A percentile compares a stretch with the other conserved stretches of the same genome.
Conservation (phyloP, 2,888 invertebrate species). For the Portevinia maculata region DNA sequence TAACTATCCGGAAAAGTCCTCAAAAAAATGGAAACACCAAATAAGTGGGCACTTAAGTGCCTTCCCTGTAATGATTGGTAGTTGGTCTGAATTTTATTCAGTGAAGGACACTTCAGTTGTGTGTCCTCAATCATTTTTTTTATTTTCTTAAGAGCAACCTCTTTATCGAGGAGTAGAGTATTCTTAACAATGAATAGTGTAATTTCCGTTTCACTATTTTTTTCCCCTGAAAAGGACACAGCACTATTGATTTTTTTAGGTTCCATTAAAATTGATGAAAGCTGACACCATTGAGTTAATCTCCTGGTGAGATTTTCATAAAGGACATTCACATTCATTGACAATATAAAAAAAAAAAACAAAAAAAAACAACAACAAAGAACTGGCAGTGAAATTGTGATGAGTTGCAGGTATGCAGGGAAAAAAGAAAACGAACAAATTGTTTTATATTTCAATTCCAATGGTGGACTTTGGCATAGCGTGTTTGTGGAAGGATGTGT, state of each 20-base stretch:
- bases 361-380: too few species aligned
- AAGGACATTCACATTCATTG: conserved; percentile 20
- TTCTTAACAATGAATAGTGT: conserved; percentile 39
- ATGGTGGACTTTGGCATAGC: too few species aligned
- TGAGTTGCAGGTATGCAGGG: too few species aligned
- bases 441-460: too few species aligned
- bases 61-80: conserved; percentile 15
- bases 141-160: conserved; percentile 33
- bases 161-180: conserved; percentile 44
- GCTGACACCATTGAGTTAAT: conserved; percentile 56
- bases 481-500: too few species aligned
- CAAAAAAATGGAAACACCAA: too few species aligned
- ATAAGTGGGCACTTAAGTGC: conserved; percentile 52
- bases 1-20: too few species aligned
- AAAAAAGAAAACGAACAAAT: too few species aligned
- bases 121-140: conserved; percentile 62
- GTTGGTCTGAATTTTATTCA: conserved; percentile 27
- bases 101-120: conserved; percentile 58
- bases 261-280: conserved; percentile 58
- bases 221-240: conserved; percentile 33
- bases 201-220: conserved; percentile 63
- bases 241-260: conserved; percentile 40
- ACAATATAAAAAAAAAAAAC: neutral
- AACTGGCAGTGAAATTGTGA: too few species aligned
- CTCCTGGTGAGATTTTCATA: conserved; percentile 37